Conservation (phyloP, 1,140 invertebrate genomes). For the Pristionchus pacificus region DNA sequence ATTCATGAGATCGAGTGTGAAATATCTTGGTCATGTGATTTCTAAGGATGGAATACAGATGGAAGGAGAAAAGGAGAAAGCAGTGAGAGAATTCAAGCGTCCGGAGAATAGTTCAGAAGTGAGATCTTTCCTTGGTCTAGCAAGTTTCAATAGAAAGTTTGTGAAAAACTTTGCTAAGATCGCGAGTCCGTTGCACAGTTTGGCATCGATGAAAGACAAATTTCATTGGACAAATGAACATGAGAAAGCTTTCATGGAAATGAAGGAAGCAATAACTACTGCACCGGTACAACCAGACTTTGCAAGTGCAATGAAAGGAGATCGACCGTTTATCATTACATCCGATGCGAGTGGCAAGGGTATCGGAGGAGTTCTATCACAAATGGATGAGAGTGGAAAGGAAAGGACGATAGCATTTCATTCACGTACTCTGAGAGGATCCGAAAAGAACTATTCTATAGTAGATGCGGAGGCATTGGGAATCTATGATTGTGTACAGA, state of each 20-base stretch:
- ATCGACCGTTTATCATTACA: constrained; percentile 29
- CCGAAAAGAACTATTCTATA: too few species aligned
- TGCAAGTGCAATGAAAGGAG: constrained; percentile 2
- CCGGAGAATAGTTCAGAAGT: constrained; percentile 11
- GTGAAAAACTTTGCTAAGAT: constrained; percentile 29
- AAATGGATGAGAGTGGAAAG: constrained; percentile 19
- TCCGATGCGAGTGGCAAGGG: constrained; percentile 33
- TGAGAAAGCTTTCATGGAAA: constrained; percentile 28
- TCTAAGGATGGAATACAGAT: constrained; percentile 5
- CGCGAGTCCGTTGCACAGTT: constrained; percentile 18
- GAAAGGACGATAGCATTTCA: constrained; percentile 29
- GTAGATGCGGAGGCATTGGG: too few species aligned
- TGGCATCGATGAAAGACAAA: constrained; percentile 19
- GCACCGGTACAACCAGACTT: constrained; percentile 35
- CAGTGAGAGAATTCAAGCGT: neutral
- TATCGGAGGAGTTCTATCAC: constrained; percentile 29
- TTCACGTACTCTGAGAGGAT: constrained; percentile 19
- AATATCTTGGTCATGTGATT: constrained; percentile 15
- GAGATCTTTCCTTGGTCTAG: constrained; percentile 14
- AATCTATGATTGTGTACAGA: too few species aligned
- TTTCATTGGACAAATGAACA: constrained; percentile 18
- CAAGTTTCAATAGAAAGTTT: constrained; percentile 17
- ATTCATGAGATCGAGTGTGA: neutral
- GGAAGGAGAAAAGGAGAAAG: constrained; percentile 1
- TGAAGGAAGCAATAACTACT: constrained; percentile 22